phyloP scores from a whole-genome alignment of 2,888 invertebrate genomes.

The Tholera decimalis region DNA sequence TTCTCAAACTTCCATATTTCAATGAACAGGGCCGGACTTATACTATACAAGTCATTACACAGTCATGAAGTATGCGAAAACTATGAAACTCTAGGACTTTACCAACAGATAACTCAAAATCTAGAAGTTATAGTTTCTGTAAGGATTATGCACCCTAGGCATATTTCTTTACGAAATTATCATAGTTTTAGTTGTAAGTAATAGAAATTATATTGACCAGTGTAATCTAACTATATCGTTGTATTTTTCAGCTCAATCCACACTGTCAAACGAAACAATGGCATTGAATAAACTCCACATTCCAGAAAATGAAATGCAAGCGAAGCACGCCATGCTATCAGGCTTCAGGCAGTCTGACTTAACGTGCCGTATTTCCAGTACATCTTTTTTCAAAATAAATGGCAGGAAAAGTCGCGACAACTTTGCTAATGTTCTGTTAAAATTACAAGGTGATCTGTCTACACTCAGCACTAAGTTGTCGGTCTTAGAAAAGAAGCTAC shows the following conservation, averaged over 20 bases:
- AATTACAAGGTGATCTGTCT: slow-evolving; percentile 84
- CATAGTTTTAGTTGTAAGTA: no score
- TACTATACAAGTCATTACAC: no score
- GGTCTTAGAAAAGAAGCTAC: slow-evolving; percentile 80
- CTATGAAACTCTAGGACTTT: no score
- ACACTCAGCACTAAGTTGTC: slow-evolving; percentile 81
- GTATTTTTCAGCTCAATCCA: slow-evolving; percentile 68
- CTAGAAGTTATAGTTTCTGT: no score
- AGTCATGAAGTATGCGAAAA: no score
- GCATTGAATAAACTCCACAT: slow-evolving; percentile 65
- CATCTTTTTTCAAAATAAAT: slow-evolving; percentile 79
- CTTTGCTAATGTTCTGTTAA: slow-evolving; percentile 80
- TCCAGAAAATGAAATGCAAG: slow-evolving; percentile 56
- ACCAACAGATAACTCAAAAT: no score
- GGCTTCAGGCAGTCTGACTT: slow-evolving; percentile 78
- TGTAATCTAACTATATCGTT: slow-evolving; percentile 6
- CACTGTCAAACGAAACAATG: slow-evolving; percentile 68
- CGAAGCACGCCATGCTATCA: slow-evolving; percentile 50
- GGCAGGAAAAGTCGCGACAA: slow-evolving; percentile 82
- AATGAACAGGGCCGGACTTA: no score
- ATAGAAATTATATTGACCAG: not conserved
- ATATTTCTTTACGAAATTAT: no score
- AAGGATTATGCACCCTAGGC: no score
- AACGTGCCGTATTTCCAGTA: slow-evolving; percentile 77
- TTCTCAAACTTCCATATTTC: no score